Percentiles rank a stretch among this genome's conserved stretches.
Conservation (phyloP, 2,888 invertebrate genomes). For the Oxycera nigricornis region DNA sequence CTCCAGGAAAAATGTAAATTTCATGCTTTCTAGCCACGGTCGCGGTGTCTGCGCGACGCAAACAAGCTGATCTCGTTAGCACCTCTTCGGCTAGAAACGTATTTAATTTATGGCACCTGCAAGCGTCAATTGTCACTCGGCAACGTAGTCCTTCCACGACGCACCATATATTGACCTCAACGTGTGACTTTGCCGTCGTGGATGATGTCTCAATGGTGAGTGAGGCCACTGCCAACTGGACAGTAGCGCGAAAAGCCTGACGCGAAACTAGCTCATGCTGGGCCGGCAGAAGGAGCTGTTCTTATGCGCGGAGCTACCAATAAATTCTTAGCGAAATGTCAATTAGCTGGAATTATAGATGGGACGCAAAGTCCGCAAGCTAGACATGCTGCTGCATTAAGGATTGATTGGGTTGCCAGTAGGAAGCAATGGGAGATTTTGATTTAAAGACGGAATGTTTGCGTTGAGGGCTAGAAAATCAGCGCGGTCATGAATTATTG, state of each 20-base stretch:
- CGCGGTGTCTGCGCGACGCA: background rate
- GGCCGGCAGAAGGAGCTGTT: conserved; percentile 22
- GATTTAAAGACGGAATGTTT: no score
- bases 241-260: background rate
- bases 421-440: no score
- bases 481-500: no score
- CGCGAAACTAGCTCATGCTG: background rate
- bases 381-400: background rate
- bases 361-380: background rate
- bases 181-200: conserved; percentile 16
- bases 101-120: conserved; percentile 36
- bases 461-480: no score
- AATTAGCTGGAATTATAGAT: conserved; percentile 47
- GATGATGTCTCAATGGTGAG: conserved; percentile 5
- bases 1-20: no score
- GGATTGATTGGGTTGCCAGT: background rate
- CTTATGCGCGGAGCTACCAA: conserved; percentile 42
- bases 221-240: background rate
- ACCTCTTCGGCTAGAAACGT: background rate
- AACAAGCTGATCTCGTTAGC: conserved; percentile 18
- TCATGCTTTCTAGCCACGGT: no score
- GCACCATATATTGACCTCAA: conserved; percentile 22
- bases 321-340: conserved; percentile 47
- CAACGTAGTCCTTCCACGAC: background rate
- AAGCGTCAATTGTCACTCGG: conserved; percentile 17